phyloP scores from a whole-genome alignment of 1,140 invertebrate species.

The Ctenoplectra terminalis region DNA sequence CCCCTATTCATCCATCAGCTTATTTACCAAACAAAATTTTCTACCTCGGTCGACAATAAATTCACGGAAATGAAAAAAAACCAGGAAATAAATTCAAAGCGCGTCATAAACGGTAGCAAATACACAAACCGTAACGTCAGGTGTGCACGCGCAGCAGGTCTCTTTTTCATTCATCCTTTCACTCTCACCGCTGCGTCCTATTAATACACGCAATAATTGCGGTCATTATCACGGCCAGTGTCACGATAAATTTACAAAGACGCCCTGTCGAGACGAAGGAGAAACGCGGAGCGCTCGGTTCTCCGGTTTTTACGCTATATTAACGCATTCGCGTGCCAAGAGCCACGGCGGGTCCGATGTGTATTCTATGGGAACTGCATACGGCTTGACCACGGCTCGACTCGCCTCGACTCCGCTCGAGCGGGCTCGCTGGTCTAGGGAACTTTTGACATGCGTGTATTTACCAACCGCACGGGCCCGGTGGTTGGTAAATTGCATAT shows the following conservation, averaged over 20 bases:
- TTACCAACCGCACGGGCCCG: conserved; percentile 54
- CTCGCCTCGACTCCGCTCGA: neutral
- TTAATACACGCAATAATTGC: conserved; percentile 42
- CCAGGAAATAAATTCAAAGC: too few species aligned
- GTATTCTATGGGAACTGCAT: conserved; percentile 7
- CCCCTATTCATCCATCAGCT: too few species aligned
- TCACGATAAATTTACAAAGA: conserved; percentile 36
- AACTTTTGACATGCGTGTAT: conserved; percentile 67
- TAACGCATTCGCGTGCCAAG: conserved; percentile 37
- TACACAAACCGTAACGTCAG: neutral
- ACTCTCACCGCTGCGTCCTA: conserved; percentile 6
- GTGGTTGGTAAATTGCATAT: conserved; percentile 67
- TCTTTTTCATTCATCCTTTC: conserved; percentile 4
- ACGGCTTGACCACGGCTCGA: neutral
- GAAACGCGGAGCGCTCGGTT: neutral
- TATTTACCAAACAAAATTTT: too few species aligned
- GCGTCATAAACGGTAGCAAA: too few species aligned
- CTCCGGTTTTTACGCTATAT: conserved; percentile 34
- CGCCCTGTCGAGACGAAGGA: neutral
- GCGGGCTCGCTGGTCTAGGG: neutral
- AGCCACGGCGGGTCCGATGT: neutral
- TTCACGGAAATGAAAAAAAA: too few species aligned
- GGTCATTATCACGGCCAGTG: conserved; percentile 24
- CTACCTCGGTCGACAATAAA: too few species aligned
- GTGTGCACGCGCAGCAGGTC: neutral